phyloP scores from a whole-genome alignment of 35 echinoderm and acorn worm genomes.

The Anneissia japonica region DNA sequence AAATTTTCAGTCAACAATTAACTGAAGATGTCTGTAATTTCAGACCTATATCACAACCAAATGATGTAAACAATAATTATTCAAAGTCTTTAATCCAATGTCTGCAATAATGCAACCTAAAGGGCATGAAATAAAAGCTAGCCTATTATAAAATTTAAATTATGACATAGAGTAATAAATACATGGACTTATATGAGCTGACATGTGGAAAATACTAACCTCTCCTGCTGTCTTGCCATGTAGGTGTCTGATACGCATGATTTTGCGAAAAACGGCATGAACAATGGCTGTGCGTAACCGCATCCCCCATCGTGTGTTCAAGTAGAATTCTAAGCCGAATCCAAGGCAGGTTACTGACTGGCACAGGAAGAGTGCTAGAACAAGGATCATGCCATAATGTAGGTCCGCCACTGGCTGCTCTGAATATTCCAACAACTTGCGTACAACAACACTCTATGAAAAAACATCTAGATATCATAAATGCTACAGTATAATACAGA shows the following conservation, averaged over 20 bases:
- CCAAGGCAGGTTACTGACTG: neutral
- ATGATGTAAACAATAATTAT: no score
- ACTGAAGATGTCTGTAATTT: no score
- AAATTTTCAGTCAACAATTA: no score
- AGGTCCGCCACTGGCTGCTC: neutral
- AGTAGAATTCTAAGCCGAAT: neutral
- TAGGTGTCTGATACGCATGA: neutral
- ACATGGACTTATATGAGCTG: no score
- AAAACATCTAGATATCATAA: no score
- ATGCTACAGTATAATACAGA: no score
- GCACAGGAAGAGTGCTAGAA: neutral
- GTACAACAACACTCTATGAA: neutral
- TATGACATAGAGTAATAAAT: no score
- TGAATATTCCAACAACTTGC: neutral
- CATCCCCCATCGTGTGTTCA: neutral
- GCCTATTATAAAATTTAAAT: no score
- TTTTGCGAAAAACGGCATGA: neutral
- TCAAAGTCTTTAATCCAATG: no score
- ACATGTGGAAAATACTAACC: neutral
- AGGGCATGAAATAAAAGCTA: no score
- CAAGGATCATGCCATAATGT: neutral
- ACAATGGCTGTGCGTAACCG: neutral
- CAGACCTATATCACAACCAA: no score
- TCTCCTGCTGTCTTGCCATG: neutral
- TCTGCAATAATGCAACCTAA: no score